Percentiles rank a stretch among this genome's conserved stretches.
phyloP scores from a whole-genome alignment of 2,797 vertebrate genomes.

The Leptatherina wallacei region DNA sequence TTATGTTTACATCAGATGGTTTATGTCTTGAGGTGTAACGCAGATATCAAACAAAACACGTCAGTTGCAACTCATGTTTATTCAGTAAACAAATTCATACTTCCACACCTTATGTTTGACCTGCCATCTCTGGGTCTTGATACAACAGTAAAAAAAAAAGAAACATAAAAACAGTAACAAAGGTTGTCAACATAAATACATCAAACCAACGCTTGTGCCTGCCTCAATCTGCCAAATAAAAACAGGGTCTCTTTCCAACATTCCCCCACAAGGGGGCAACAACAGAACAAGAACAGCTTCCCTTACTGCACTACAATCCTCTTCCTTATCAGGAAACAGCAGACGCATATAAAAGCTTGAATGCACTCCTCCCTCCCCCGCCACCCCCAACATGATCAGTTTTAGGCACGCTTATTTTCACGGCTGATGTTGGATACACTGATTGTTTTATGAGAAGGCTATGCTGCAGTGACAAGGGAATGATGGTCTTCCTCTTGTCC shows the following conservation, averaged over 20 bases:
- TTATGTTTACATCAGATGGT: background rate
- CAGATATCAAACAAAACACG: constrained; percentile 13
- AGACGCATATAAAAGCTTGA: constrained; percentile 23
- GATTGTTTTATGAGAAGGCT: constrained; percentile 26
- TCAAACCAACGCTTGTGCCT: constrained; percentile 66
- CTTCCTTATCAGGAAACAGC: constrained; percentile 63
- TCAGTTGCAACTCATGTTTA: constrained; percentile 83
- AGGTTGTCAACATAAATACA: constrained; percentile 84
- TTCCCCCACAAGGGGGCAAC: constrained; percentile 32
- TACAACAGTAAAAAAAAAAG: constrained; percentile 79
- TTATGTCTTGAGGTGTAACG: background rate
- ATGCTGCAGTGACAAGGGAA: constrained; percentile 29
- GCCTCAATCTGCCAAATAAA: constrained; percentile 55
- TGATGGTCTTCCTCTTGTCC: constrained; percentile 33
- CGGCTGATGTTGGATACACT: constrained; percentile 40
- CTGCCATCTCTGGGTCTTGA: constrained; percentile 79
- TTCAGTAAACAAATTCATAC: constrained; percentile 83
- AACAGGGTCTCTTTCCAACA: constrained; percentile 28
- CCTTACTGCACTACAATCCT: constrained; percentile 57
- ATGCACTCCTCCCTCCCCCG: background rate
- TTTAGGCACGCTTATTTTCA: constrained; percentile 24
- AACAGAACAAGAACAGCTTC: constrained; percentile 49
- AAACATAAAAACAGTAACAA: constrained; percentile 72
- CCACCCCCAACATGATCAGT: constrained; percentile 27
- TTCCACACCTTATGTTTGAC: constrained; percentile 77